Conservation (phyloP, 2,888 invertebrate species). For the Nudaria mundana region DNA sequence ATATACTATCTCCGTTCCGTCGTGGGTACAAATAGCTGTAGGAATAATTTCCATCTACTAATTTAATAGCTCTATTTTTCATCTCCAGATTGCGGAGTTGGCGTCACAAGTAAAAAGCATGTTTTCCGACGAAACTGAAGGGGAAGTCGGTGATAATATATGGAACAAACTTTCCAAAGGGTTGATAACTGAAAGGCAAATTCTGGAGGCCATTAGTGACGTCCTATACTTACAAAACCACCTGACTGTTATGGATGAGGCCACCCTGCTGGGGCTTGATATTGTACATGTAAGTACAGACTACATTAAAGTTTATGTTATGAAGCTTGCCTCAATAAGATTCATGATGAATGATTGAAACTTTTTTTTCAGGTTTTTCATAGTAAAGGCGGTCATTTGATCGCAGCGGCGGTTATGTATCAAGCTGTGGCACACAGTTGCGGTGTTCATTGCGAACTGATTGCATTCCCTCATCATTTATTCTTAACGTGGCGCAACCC, state of each 20-base stretch:
- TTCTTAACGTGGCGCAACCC: conserved; percentile 54
- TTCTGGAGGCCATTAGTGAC: conserved; percentile 45
- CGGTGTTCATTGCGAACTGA: conserved; percentile 50
- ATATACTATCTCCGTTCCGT: too few species aligned
- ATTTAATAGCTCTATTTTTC: too few species aligned
- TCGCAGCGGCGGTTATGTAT: conserved; percentile 49
- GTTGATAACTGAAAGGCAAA: conserved; percentile 28
- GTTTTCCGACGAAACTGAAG: conserved; percentile 4
- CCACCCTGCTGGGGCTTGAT: conserved; percentile 47
- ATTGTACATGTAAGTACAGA: conserved; percentile 43
- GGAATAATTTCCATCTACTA: too few species aligned
- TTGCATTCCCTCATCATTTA: conserved; percentile 59
- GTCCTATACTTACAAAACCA: conserved; percentile 43
- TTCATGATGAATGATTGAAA: too few species aligned
- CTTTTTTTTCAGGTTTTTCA: conserved; percentile 46
- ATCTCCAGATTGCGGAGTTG: conserved; percentile 8
- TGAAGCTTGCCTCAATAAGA: too few species aligned
- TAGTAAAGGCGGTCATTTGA: conserved; percentile 41
- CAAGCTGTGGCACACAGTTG: conserved; percentile 54
- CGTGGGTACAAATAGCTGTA: too few species aligned
- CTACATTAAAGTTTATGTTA: too few species aligned
- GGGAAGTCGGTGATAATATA: conserved; percentile 14
- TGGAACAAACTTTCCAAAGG: conserved; percentile 18
- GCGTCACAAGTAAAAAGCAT: conserved; percentile 7
- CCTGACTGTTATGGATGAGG: conserved; percentile 34